Evolutionary conservation across 2,888 invertebrate genomes (phyloP).

Genomic region (Trichopoda pennipes): DNA sequence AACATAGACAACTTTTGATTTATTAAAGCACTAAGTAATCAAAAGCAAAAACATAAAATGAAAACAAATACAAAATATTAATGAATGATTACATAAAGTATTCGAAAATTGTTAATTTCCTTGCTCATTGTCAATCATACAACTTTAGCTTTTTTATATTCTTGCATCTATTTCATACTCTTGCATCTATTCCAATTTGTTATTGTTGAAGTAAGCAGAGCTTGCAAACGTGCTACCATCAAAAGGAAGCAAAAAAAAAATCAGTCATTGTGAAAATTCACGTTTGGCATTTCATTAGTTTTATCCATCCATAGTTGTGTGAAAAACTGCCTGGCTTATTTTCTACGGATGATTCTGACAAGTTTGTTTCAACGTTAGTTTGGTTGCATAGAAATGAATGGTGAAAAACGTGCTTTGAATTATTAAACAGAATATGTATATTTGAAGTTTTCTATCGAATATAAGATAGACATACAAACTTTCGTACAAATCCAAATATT

Average conservation of each 20-base stretch:
- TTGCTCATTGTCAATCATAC: conserved; percentile 14
- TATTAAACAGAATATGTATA: conserved; percentile 6
- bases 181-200: not conserved
- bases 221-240: conserved; percentile 46
- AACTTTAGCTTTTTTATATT: conserved; percentile 2
- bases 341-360: conserved; percentile 7
- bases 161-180: not conserved
- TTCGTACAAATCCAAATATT: not conserved
- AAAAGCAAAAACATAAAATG: too few relatives aligned
- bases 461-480: not conserved
- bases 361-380: conserved; percentile 31
- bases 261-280: conserved; percentile 50
- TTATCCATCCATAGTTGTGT: conserved; percentile 4
- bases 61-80: not conserved
- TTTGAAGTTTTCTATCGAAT: not conserved
- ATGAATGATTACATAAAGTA: not conserved
- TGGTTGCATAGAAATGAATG: conserved; percentile 52
- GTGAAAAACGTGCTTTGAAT: conserved; percentile 57
- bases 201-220: conserved; percentile 44
- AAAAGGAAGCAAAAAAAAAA: conserved; percentile 5
- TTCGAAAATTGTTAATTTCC: conserved; percentile 8
- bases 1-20: too few relatives aligned
- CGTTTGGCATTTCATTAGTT: conserved; percentile 45
- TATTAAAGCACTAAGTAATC: too few relatives aligned
- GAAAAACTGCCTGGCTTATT: conserved; percentile 21